These are phyloP conservation scores for Eriocheir sinensis DNA, from an alignment of 1,140 invertebrate species.

Conservation along the genomic window DNA sequence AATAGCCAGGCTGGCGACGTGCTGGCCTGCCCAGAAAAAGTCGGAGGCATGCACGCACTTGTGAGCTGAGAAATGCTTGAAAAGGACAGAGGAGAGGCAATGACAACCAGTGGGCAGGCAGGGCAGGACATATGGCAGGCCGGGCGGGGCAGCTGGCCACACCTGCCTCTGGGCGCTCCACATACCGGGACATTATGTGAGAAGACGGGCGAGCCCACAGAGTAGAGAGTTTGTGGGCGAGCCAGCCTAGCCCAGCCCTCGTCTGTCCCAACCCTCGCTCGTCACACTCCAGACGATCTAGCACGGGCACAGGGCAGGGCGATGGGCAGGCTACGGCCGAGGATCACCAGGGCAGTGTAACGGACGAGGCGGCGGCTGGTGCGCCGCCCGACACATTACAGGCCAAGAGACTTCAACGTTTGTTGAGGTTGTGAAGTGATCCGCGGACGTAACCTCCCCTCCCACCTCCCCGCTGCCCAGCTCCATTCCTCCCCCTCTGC, in stretches of 20 bases:
- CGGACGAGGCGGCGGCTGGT: not conserved
- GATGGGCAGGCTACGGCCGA: not conserved
- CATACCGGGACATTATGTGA: slow-evolving; percentile 59
- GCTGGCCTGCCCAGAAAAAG: not conserved
- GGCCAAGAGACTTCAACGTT: slow-evolving; percentile 50
- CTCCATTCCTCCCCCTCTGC: slow-evolving; percentile 31
- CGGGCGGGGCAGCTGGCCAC: slow-evolving; percentile 41
- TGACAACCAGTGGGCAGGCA: not conserved
- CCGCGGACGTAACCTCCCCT: not conserved
- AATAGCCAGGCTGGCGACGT: not conserved
- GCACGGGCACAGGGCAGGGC: not conserved
- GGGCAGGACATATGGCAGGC: slow-evolving; percentile 38
- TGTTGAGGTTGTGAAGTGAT: not conserved
- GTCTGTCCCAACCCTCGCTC: slow-evolving; percentile 14
- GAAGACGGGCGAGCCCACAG: slow-evolving; percentile 42
- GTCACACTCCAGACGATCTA: not conserved
- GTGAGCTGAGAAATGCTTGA: not conserved
- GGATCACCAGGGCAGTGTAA: not conserved
- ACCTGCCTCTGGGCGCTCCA: slow-evolving; percentile 57
- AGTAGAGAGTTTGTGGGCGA: too few relatives aligned
- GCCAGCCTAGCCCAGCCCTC: slow-evolving; percentile 51
- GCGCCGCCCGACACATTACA: not conserved
- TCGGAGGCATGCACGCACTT: not conserved
- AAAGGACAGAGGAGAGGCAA: not conserved
- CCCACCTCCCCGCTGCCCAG: not conserved